phyloP scores from a whole-genome alignment of 2,113 vertebrate genomes.

The Megaleporinus macrocephalus region DNA sequence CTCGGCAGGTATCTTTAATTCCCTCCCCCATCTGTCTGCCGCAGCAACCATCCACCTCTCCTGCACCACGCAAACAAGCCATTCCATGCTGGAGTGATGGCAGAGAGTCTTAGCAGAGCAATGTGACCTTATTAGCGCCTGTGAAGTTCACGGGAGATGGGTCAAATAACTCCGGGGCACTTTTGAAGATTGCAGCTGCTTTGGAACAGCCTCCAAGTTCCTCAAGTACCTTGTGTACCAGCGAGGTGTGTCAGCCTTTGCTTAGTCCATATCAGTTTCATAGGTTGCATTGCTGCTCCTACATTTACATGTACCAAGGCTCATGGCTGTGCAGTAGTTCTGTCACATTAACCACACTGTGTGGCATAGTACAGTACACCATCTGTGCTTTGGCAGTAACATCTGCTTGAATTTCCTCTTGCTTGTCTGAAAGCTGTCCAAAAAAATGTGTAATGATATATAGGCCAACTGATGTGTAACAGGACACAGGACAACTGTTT shows the following conservation, averaged over 20 bases:
- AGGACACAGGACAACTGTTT: neutral
- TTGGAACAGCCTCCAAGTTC: neutral
- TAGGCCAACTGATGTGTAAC: slow-evolving; percentile 5
- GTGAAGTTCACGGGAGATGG: neutral
- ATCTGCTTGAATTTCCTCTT: slow-evolving; percentile 46
- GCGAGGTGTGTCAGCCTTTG: neutral
- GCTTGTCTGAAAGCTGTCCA: slow-evolving; percentile 16
- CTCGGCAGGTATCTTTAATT: slow-evolving; percentile 99
- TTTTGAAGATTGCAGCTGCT: slow-evolving; percentile 12
- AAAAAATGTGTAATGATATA: slow-evolving; percentile 26
- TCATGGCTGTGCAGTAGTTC: slow-evolving; percentile 8
- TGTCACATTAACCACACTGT: slow-evolving; percentile 28
- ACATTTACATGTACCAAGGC: slow-evolving; percentile 17
- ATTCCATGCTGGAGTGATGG: slow-evolving; percentile 52
- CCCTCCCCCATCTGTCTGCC: slow-evolving; percentile 76
- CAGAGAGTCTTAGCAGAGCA: slow-evolving; percentile 4
- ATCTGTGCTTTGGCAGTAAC: slow-evolving; percentile 47
- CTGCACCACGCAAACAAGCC: slow-evolving; percentile 32
- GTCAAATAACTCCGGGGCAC: slow-evolving; percentile 14
- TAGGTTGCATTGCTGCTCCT: slow-evolving; percentile 38
- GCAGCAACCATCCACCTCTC: slow-evolving; percentile 45
- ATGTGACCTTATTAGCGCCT: slow-evolving; percentile 15
- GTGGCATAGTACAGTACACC: slow-evolving; percentile 39
- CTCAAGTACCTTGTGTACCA: neutral
- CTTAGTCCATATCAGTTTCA: slow-evolving; percentile 20